phyloP scores from a whole-genome alignment of 2,888 invertebrate genomes.

The Cephus spinipes region DNA sequence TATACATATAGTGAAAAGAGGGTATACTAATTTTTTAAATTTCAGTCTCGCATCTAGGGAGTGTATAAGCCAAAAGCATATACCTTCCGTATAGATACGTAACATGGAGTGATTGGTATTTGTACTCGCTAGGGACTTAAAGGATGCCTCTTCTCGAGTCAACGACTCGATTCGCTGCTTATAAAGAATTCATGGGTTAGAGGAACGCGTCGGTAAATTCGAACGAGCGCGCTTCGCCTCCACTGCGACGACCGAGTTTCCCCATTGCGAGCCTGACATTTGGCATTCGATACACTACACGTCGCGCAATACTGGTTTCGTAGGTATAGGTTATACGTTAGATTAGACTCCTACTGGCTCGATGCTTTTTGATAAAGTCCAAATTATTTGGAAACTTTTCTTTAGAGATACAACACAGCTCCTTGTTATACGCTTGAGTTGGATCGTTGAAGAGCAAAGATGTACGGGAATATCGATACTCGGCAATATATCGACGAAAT shows the following conservation, averaged over 20 bases:
- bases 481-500: not conserved
- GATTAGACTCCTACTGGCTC: not conserved
- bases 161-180: not conserved
- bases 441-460: not conserved
- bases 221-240: not conserved
- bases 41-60: not conserved
- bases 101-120: not conserved
- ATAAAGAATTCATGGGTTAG: not conserved
- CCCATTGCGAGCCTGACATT: not conserved
- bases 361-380: slow-evolving; percentile 5
- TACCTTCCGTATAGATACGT: not conserved
- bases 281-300: not conserved
- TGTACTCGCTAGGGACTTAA: not conserved
- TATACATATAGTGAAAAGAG: not conserved
- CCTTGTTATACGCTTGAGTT: not conserved
- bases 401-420: not conserved
- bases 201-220: not conserved
- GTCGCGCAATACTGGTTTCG: not conserved
- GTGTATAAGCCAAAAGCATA: not conserved
- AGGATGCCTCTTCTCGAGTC: not conserved
- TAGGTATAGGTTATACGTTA: not conserved
- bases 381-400: not conserved
- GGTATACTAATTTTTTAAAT: not conserved
- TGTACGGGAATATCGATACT: not conserved
- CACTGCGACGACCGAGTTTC: not conserved